Percentiles rank a stretch among this genome's conserved stretches.
These are phyloP conservation scores for Alcedo quadribrachys DNA, from an alignment of 2,797 vertebrate genomes.

Conservation along the genomic window DNA sequence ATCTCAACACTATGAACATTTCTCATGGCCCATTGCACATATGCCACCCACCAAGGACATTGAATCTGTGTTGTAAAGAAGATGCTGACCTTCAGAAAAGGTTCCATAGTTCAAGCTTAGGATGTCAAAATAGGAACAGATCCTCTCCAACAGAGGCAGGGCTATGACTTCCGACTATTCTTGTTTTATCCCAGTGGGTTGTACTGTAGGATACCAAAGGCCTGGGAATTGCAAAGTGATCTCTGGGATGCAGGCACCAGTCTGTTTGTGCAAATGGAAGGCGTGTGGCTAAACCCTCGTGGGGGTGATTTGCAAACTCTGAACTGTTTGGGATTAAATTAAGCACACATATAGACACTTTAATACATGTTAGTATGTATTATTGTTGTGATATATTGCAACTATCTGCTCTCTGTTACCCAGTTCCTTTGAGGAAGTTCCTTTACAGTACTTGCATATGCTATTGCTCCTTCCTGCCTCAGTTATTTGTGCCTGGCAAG, in stretches of 20 bases:
- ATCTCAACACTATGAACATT: neutral
- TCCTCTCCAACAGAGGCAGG: neutral
- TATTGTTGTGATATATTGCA: neutral
- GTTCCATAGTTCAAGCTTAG: neutral
- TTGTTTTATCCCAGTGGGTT: neutral
- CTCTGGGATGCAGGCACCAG: neutral
- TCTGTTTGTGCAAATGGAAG: neutral
- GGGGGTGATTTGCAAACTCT: neutral
- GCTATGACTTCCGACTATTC: neutral
- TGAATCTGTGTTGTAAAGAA: neutral
- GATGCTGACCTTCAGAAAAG: constrained; percentile 14
- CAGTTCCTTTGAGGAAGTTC: neutral
- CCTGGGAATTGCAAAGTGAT: neutral
- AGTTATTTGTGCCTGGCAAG: neutral
- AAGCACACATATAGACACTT: neutral
- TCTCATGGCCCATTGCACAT: neutral
- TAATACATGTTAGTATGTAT: neutral
- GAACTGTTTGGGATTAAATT: neutral
- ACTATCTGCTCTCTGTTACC: neutral
- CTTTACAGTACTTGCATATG: rapidly evolving
- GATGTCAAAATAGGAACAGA: neutral
- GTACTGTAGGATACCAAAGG: neutral
- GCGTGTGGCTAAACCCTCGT: rapidly evolving
- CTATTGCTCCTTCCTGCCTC: neutral
- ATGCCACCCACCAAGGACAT: constrained; percentile 10